phyloP scores from a whole-genome alignment of 2,113 vertebrate genomes.

The Aspiorhynchus laticeps region DNA sequence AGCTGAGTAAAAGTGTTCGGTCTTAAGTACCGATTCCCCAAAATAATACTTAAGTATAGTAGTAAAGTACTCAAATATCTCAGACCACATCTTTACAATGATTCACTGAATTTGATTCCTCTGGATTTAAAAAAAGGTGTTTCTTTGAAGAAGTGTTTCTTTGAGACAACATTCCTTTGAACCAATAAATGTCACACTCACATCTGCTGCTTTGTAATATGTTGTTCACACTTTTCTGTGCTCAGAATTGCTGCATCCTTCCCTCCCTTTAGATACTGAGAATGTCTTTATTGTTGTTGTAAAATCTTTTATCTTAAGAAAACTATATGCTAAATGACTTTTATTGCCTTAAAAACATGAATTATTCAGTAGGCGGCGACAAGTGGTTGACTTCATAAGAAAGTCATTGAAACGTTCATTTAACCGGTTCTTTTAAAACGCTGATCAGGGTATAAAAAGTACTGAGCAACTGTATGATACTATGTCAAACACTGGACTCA shows the following conservation, averaged over 20 bases:
- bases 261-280: neutral
- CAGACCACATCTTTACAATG: no score
- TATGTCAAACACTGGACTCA: no score
- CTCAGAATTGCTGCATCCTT: neutral
- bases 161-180: slow-evolving; percentile 13
- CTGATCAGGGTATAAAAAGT: neutral
- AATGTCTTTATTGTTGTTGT: neutral
- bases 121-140: neutral
- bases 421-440: neutral
- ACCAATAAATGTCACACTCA: neutral
- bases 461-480: no score
- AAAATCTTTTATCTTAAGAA: neutral
- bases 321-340: neutral
- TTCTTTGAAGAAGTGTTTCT: slow-evolving; percentile 2
- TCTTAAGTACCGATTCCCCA: no score
- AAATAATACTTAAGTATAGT: no score
- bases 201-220: neutral
- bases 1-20: no score
- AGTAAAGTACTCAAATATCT: no score
- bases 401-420: neutral
- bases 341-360: neutral
- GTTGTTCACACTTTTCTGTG: neutral
- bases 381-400: neutral
- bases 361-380: neutral
- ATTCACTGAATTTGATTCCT: neutral